phyloP scores from a whole-genome alignment of 2,888 invertebrate genomes.

The Melanophora roralis region DNA sequence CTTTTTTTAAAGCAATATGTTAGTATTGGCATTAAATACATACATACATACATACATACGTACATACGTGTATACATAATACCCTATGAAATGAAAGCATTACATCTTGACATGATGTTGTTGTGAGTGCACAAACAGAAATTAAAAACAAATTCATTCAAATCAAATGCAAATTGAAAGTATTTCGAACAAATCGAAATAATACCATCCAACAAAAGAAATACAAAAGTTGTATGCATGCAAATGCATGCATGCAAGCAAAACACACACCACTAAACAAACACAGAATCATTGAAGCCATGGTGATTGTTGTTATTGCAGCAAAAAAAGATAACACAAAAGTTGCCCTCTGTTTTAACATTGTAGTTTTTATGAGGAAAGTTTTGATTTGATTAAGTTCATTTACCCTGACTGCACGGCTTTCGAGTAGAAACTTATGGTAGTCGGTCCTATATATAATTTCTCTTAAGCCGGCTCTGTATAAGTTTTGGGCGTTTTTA shows the following conservation, averaged over 20 bases:
- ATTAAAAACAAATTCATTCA: conserved; percentile 41
- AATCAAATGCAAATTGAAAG: conserved; percentile 60
- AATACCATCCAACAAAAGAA: conserved; percentile 25
- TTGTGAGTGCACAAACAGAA: background rate
- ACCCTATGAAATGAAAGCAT: background rate
- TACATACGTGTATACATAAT: background rate
- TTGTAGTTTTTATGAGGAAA: background rate
- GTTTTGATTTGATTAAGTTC: too few relatives aligned
- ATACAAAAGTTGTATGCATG: background rate
- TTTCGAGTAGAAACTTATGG: too few relatives aligned
- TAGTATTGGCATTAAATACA: conserved; percentile 19
- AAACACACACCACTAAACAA: background rate
- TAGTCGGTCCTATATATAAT: too few relatives aligned
- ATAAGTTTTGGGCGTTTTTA: too few relatives aligned
- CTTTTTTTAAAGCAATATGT: background rate
- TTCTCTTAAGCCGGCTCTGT: too few relatives aligned
- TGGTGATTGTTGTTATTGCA: too few relatives aligned
- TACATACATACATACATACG: background rate
- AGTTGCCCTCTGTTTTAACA: background rate
- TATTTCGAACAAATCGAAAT: conserved; percentile 56
- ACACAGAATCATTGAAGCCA: background rate
- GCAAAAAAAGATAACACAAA: background rate
- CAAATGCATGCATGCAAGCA: background rate
- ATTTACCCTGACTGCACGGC: too few relatives aligned
- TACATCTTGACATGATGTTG: background rate